Conservation (phyloP, 2,113 vertebrate genomes). For the Microtus pennsylvanicus region DNA sequence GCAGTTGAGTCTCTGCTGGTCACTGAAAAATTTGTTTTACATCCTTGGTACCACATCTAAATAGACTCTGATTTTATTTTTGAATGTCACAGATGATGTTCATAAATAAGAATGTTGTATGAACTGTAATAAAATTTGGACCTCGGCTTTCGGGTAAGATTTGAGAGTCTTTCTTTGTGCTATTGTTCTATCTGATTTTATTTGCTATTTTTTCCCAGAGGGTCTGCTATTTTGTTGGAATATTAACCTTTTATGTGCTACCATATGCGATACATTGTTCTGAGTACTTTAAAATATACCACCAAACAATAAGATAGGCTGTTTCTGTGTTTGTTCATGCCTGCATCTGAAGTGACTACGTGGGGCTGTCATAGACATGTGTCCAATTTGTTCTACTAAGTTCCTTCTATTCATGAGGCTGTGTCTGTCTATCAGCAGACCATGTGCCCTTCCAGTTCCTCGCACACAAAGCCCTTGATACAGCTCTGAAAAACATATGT, state of each 20-base stretch:
- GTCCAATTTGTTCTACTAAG: not conserved
- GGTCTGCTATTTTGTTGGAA: not conserved
- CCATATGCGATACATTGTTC: not conserved
- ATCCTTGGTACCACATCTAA: conserved; percentile 22
- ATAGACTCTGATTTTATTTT: not conserved
- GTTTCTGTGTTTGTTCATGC: not conserved
- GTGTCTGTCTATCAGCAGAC: not conserved
- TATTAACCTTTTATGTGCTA: not conserved
- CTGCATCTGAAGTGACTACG: not conserved
- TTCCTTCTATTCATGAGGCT: not conserved
- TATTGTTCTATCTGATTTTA: not conserved
- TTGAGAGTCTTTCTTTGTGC: not conserved
- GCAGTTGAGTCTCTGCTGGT: not conserved
- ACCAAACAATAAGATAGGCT: not conserved
- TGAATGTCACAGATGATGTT: not conserved
- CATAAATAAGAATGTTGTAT: conserved; percentile 12
- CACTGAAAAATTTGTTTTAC: conserved; percentile 24
- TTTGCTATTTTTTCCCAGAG: not conserved
- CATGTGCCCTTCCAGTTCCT: not conserved
- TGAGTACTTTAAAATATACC: not conserved
- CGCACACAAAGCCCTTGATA: not conserved
- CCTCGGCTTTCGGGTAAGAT: not conserved
- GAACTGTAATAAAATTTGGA: conserved; percentile 16
- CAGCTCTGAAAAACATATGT: not conserved
- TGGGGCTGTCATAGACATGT: not conserved